Base-by-base conservation (phyloP, 2,888 invertebrate genomes). In the Cephus spinipes region DNA sequence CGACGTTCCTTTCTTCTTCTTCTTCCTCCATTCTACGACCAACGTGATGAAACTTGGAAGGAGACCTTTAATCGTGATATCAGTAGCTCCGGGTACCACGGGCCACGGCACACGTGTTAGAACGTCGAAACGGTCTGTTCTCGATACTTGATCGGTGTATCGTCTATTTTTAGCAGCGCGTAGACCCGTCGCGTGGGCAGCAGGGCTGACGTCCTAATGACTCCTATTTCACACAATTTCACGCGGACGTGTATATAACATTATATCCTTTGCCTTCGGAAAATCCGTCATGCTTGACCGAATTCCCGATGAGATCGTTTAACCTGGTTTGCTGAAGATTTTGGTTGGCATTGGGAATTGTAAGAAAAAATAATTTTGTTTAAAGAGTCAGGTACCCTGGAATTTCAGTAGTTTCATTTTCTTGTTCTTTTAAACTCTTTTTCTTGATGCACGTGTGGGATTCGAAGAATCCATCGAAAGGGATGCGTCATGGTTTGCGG, bases 71-170 rank as follows among this genome's bases (percentile, higher is more conserved):
- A 55, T 55, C 55, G 23, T 23, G 23, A 55, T 55, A 55, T 55
- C 55, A 55, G 55, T 23, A 23, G 55, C 23, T 55, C 55, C 55
- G 55, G 23, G 23, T 23, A 55, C 55, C 55, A 23, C 6, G 40
- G 69, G 71, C 40, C n/a, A 74, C 31, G 35, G 69, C 73, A 79
- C 78, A 78, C 76, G 77, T 79, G 76, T 74, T 79, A 73, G 55
- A 73, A 74, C 76, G 73, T 76, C 73, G 79, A 74, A 74, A 76
- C 74, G 35, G 33, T 35, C 68, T 76, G 85, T 79, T 86, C 86
- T 84, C 87, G 87, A 88, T 88, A 87, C 87, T 87, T 84, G 87
- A 88, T 88, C 84, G 82, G 83, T 84, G 84, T 81, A 80, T 84
- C 85, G 80, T 85, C 79, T 89, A 88, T 88, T 88, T 89, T 89